Evolutionary conservation across 1,140 invertebrate genomes (phyloP).

Genomic region (Akabosia matsudoensis): DNA sequence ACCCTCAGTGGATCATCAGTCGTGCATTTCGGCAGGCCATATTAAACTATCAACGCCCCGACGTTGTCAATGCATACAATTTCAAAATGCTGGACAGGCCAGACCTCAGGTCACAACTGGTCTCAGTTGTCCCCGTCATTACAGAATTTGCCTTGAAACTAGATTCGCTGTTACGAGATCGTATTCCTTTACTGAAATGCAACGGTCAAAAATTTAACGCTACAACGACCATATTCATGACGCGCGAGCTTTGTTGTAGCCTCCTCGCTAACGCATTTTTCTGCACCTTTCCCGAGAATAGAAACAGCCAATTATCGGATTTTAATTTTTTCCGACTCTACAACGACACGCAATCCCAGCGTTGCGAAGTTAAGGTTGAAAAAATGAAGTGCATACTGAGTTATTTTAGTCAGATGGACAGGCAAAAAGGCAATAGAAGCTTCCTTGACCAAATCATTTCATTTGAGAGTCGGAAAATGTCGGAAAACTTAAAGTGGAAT

Average conservation of each 20-base stretch:
- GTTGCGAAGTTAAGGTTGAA: background rate
- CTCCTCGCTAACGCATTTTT: slow-evolving; percentile 1
- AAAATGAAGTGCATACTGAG: background rate
- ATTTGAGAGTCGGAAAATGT: background rate
- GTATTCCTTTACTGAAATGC: background rate
- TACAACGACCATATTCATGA: background rate
- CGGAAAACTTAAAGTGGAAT: background rate
- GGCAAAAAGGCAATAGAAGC: background rate
- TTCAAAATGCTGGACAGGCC: background rate
- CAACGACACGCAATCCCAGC: background rate
- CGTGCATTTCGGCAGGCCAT: no score
- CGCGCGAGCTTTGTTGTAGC: background rate
- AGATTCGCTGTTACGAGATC: no score
- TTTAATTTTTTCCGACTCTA: slow-evolving; percentile 4
- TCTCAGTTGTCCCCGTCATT: no score
- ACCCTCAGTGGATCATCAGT: no score
- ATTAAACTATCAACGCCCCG: background rate
- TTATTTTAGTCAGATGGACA: background rate
- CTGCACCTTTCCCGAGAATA: background rate
- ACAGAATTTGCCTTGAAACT: no score
- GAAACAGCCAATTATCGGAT: background rate
- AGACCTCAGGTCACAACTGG: no score
- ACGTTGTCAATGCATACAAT: background rate
- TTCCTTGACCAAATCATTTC: background rate
- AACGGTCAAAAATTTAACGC: background rate